Evolutionary conservation across 2,797 vertebrate species (phyloP), one percentile per base, ranked within the genome.

Genomic region (Margarornis squamiger): DNA sequence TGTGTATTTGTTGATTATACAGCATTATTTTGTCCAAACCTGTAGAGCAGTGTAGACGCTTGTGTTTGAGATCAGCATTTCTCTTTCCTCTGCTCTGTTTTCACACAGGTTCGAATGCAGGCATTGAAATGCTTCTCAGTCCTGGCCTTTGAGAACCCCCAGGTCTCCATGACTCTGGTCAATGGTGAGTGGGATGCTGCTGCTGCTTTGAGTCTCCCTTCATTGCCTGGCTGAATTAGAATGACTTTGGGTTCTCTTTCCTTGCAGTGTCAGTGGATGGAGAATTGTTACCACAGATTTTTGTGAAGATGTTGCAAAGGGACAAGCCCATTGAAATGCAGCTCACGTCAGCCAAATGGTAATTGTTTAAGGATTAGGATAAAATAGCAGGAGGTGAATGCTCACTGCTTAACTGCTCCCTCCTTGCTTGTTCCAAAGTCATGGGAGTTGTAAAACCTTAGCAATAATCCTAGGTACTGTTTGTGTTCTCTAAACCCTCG

Each of bases 251-350:
- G 52, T 85, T 83, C 45, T 95, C 84, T 96, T 65, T 75, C 54
- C n/a, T 97, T 97, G 79, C 97, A 99, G 99, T 99, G 98, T 98
- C 99, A 59, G 99, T 99, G 95, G 99, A 99, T 89, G 99, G 99
- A 81, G 99, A 99, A 97, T 98, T 98, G 97, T 98, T 99, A 97
- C 98, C 99, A 95, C 99, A 99, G 97, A 99, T 99, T 97, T 99
- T 99, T 98, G 99, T 99, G 97, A 98, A 98, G 98, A 99, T 99
- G 99, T 98, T 99, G 98, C 99, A 99, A 98, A 98, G 99, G 97
- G 99, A 99, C 98, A 99, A 99, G 94, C 99, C 99, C 70, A 99
- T 99, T 95, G 99, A 99, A 98, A 99, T 99, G 99, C 99, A 99
- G 96, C 98, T 99, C 94, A 99, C 99, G 2, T 99, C 99, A 94